These are phyloP conservation scores for Plodia interpunctella DNA, from an alignment of 1,140 invertebrate genomes.

Conservation along the genomic window DNA sequence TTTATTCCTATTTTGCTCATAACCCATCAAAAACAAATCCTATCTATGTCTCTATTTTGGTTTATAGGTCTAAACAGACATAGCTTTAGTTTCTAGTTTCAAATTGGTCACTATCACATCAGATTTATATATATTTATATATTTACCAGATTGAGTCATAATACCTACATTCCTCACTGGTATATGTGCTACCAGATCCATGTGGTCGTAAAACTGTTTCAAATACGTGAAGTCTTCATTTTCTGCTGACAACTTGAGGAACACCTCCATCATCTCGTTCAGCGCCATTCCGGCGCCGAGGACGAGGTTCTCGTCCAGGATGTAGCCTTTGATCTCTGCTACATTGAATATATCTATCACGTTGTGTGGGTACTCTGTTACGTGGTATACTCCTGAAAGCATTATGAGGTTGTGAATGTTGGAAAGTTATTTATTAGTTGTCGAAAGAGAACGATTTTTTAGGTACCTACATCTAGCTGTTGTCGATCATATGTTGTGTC, in stretches of 20 bases:
- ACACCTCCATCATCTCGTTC: slow-evolving; percentile 81
- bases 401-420: background rate
- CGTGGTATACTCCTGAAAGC: slow-evolving; percentile 62
- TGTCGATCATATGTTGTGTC: too few species aligned
- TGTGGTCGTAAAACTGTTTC: slow-evolving; percentile 71
- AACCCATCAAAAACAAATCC: too few species aligned
- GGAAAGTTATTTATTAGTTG: too few species aligned
- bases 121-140: background rate
- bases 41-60: too few species aligned
- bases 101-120: too few species aligned
- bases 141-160: background rate
- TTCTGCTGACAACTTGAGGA: slow-evolving; percentile 75
- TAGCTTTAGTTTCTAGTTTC: too few species aligned
- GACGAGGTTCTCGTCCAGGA: slow-evolving; percentile 72
- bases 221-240: slow-evolving; percentile 69
- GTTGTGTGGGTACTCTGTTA: slow-evolving; percentile 59
- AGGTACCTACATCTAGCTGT: too few species aligned
- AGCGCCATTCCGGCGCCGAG: slow-evolving; percentile 83
- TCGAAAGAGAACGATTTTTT: too few species aligned
- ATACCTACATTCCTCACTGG: slow-evolving; percentile 80
- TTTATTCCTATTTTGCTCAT: too few species aligned
- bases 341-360: slow-evolving; percentile 86
- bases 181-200: slow-evolving; percentile 85
- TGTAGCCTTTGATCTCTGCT: slow-evolving; percentile 79
- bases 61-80: too few species aligned